Conservation (phyloP, 2,888 invertebrate species). For the Lithophane socia region DNA sequence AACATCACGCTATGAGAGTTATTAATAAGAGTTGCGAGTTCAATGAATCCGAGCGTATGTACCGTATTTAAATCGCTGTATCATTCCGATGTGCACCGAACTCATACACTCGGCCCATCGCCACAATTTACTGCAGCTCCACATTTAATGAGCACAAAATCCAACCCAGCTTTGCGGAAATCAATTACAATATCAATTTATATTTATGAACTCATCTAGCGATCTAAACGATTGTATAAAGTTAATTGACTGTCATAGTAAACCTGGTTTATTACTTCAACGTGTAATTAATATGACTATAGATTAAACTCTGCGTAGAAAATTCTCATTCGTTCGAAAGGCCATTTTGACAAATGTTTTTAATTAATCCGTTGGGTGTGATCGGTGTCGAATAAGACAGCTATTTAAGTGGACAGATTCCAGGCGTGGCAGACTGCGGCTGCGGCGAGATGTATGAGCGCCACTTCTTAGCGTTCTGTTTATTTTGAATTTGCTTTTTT, state of each 20-base stretch:
- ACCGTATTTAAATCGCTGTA: constrained; percentile 81
- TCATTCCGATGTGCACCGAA: constrained; percentile 76
- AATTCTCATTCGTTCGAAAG: constrained; percentile 81
- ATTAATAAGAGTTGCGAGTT: constrained; percentile 89
- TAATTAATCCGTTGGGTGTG: constrained; percentile 86
- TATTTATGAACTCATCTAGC: constrained; percentile 75
- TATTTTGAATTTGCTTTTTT: constrained; percentile 69
- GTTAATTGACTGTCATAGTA: constrained; percentile 82
- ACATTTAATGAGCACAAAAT: constrained; percentile 73
- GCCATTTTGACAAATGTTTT: constrained; percentile 85
- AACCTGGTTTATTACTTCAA: constrained; percentile 80
- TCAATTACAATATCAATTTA: constrained; percentile 78
- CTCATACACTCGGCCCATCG: constrained; percentile 69
- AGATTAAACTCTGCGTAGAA: constrained; percentile 76
- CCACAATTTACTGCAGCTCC: constrained; percentile 70
- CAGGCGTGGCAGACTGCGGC: constrained; percentile 79
- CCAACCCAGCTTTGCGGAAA: constrained; percentile 76
- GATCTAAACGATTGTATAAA: constrained; percentile 77
- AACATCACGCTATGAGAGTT: constrained; percentile 85
- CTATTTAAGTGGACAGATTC: constrained; percentile 83
- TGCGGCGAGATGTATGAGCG: constrained; percentile 75
- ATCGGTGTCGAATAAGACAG: constrained; percentile 79
- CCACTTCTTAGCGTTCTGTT: constrained; percentile 75
- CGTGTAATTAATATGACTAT: constrained; percentile 79
- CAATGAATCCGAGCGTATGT: constrained; percentile 84